Base-by-base conservation (phyloP, 1,140 invertebrate genomes). In the Phymastichus coffea region DNA sequence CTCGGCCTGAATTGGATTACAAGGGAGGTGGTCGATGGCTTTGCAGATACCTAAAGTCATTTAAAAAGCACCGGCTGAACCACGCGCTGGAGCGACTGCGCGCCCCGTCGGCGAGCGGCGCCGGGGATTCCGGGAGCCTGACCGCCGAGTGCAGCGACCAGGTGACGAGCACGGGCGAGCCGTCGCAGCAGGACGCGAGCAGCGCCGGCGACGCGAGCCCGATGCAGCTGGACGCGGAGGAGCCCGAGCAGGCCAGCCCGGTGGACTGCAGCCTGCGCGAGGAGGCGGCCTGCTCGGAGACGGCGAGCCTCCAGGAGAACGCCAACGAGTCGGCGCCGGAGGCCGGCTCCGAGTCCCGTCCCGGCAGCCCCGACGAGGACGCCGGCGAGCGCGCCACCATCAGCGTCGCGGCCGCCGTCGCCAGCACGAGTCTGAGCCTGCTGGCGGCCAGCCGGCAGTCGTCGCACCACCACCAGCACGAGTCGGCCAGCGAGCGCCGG, bases 1-100 rank as follows among this genome's bases (percentile, higher is more conserved):
- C n/a, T n/a, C n/a, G n/a, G n/a, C n/a, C n/a, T n/a, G n/a, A n/a
- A n/a, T n/a, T n/a, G n/a, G n/a, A n/a, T n/a, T n/a, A n/a, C n/a
- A n/a, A n/a, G n/a, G n/a, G n/a, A n/a, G n/a, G n/a, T n/a, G n/a
- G n/a, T n/a, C n/a, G n/a, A n/a, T n/a, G n/a, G n/a, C n/a, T 33
- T 33, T 33, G 6, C 70, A 70, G 78, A 57, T 93, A 92, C 73
- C 82, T 93, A 19, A 93, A 93, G 71, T 93, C 91, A 0, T 94
- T 94, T 74, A 92, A 93, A 74, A 93, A 94, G 75, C 92, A 93
- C 70, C 83, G 91, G 12, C 80, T 93, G 19, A 94, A 94, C 70
- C 92, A 94, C 70, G 89, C 91, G 1, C 71, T 93, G 2, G 91
- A 93, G 70, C 84, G 89, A 48, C 79, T 92, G 10, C 91, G 92